These are phyloP conservation scores for Ectemnius lituratus DNA, from an alignment of 2,888 invertebrate species.

Conservation along the genomic window DNA sequence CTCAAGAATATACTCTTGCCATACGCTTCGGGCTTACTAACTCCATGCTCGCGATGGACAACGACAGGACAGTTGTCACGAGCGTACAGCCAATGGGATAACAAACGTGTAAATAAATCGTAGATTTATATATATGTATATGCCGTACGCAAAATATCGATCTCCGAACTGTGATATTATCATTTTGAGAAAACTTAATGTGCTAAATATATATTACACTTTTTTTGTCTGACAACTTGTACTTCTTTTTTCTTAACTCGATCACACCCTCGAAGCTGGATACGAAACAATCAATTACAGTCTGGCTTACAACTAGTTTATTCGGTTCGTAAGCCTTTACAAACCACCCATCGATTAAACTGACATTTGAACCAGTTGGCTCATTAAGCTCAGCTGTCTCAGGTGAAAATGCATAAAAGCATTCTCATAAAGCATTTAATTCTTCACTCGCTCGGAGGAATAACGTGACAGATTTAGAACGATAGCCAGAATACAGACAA, in stretches of 20 bases:
- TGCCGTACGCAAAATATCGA: slow-evolving; percentile 63
- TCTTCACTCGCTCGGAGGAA: background rate
- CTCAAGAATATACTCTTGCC: slow-evolving; percentile 10
- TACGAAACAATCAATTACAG: background rate
- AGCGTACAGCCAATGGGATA: background rate
- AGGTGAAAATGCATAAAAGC: background rate
- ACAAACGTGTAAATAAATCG: slow-evolving; percentile 5
- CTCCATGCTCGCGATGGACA: background rate
- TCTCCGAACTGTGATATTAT: slow-evolving; percentile 78
- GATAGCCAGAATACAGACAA: slow-evolving; percentile 2
- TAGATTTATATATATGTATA: slow-evolving; percentile 3
- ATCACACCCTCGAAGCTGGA: too few species aligned
- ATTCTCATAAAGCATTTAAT: background rate
- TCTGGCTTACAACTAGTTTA: background rate
- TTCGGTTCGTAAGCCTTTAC: background rate
- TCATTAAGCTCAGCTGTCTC: background rate
- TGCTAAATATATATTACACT: slow-evolving; percentile 62
- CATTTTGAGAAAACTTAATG: slow-evolving; percentile 74
- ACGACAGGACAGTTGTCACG: background rate
- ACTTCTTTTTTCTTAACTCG: background rate
- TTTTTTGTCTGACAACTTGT: background rate
- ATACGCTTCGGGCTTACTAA: background rate
- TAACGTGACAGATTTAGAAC: background rate
- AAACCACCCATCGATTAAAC: background rate
- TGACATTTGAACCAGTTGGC: slow-evolving; percentile 1